Base-by-base conservation (phyloP, 2,113 vertebrate species). In the Hemiprocne comata region DNA sequence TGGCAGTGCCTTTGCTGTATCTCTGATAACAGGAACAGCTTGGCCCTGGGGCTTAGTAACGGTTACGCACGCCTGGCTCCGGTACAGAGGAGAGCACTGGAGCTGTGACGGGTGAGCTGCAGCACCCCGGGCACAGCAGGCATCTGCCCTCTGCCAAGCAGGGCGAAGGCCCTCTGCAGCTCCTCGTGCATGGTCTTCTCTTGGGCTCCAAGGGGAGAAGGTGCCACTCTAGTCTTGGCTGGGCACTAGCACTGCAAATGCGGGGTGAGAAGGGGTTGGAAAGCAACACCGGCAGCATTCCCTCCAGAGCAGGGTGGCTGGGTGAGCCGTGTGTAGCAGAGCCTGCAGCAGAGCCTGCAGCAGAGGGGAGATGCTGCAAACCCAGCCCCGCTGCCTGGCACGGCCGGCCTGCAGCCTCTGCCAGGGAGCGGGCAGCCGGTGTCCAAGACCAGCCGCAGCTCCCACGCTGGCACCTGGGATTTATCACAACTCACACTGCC, bases 401-500 rank as follows among this genome's bases (percentile, higher is more conserved):
- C 6, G 4, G 23, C 24, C 12, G 1, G 40, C 50, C 50, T 16
- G 60, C 38, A 79, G 33, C 19, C 40, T 34, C 26, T 29, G 48
- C 70, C 33, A 7, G 33, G 42, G 19, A 85, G 31, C 55, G 31
- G 13, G 70, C 87, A 67, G 46, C 36, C 20, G 5, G 7, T 38
- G 23, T 28, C 16, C 58, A 51, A 53, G 53, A 33, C 5, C 34
- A 55, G 38, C 12, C 46, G 3, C 42, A 51, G 64, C 40, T 69
- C 84, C 84, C 2, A 13, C 1, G 24, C 70, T 19, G 74, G 50
- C n/a, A 13, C 9, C 29, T 2, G 71, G 36, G n/a, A 4, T 50
- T 92, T 84, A 60, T 53, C 25, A 48, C 61, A 90, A 87, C 72
- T 80, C 19, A 90, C 76, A 95, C 79, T 74, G 96, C 96, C 96